These are phyloP conservation scores for Cirrhinus molitorella DNA, from an alignment of 2,797 vertebrate species.

Conservation along the genomic window DNA sequence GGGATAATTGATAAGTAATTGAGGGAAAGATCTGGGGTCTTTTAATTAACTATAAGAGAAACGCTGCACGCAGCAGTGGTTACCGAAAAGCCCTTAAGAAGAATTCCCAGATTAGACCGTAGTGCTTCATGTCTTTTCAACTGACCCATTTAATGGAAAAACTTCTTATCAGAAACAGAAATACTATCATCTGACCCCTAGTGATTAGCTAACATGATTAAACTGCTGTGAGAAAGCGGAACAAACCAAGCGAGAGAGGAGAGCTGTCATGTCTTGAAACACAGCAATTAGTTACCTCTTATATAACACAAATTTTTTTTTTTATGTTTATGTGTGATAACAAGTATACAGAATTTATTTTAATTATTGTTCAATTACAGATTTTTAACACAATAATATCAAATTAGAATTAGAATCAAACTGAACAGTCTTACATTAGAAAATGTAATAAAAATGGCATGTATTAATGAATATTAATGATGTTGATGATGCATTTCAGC, in stretches of 20 bases:
- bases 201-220: conserved; percentile 49
- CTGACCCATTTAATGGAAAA: conserved; percentile 37
- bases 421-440: too few species aligned
- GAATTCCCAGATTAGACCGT: conserved; percentile 17
- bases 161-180: conserved; percentile 30
- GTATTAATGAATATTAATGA: too few species aligned
- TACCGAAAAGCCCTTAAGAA: conserved; percentile 1
- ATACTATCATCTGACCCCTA: conserved; percentile 41
- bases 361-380: neutral
- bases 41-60: conserved; percentile 54
- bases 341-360: neutral
- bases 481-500: too few species aligned
- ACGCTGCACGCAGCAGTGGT: conserved; percentile 3
- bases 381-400: neutral
- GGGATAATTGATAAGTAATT: conserved; percentile 57
- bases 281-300: neutral
- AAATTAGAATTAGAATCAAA: too few species aligned
- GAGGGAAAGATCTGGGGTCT: conserved; percentile 50
- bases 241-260: conserved; percentile 37
- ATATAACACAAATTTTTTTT: neutral
- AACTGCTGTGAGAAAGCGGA: conserved; percentile 28
- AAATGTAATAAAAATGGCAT: too few species aligned
- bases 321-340: neutral
- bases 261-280: neutral
- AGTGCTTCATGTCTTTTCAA: conserved; percentile 18